These are phyloP conservation scores for Mallotus villosus DNA, from an alignment of 2,797 vertebrate genomes.

Conservation along the genomic window DNA sequence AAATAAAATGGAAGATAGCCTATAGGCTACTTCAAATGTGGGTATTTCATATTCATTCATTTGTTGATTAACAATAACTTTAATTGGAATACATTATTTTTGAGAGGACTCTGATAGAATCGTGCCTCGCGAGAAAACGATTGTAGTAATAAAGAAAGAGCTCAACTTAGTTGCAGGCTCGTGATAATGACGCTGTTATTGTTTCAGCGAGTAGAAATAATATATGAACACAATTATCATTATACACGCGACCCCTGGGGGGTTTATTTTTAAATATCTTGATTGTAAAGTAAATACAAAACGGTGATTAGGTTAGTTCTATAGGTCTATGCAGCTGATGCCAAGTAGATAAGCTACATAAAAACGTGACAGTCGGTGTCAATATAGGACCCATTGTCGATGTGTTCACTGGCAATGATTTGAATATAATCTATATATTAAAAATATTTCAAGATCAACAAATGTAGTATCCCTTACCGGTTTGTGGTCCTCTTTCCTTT, in stretches of 20 bases:
- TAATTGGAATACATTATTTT: not conserved
- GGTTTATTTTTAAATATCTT: not conserved
- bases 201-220: not conserved
- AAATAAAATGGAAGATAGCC: too few relatives aligned
- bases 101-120: not conserved
- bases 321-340: slow-evolving; percentile 32
- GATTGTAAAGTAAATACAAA: slow-evolving; percentile 25
- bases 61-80: not conserved
- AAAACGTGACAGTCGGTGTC: slow-evolving; percentile 65
- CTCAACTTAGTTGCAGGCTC: not conserved
- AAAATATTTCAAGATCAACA: not conserved
- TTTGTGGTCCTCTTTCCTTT: slow-evolving; percentile 64
- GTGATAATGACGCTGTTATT: not conserved
- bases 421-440: slow-evolving; percentile 31
- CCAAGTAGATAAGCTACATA: slow-evolving; percentile 5
- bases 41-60: not conserved
- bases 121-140: not conserved
- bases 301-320: slow-evolving; percentile 28
- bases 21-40: not conserved
- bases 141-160: not conserved
- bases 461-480: slow-evolving; percentile 49
- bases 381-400: slow-evolving; percentile 64
- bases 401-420: slow-evolving; percentile 60
- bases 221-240: not conserved
- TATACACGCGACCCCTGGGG: not conserved